Percentiles rank a stretch among this genome's conserved stretches.
Conservation (phyloP, 2,797 vertebrate genomes). For the Scarus forsteni region DNA sequence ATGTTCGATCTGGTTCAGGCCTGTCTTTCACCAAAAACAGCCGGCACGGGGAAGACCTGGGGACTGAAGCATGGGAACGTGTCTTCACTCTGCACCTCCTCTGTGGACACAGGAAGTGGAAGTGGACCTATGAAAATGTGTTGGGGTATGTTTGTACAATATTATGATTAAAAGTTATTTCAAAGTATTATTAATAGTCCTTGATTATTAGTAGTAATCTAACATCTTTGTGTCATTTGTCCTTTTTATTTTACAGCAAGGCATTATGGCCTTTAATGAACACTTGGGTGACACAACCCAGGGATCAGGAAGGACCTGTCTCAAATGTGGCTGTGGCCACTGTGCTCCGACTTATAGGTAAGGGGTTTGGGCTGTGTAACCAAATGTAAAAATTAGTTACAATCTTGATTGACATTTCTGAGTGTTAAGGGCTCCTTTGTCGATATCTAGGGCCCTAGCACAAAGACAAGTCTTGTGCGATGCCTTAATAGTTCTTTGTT, state of each 20-base stretch:
- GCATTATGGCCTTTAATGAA: conserved; percentile 97
- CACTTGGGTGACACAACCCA: conserved; percentile 91
- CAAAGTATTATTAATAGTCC: too few relatives aligned
- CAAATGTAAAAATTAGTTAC: too few relatives aligned
- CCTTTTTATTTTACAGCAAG: conserved; percentile 80
- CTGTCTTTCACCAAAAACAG: conserved; percentile 85
- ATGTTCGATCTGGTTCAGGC: conserved; percentile 84
- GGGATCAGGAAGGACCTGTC: conserved; percentile 78
- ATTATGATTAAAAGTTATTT: too few relatives aligned
- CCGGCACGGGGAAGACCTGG: conserved; percentile 89
- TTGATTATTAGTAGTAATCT: too few relatives aligned
- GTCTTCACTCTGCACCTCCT: conserved; percentile 91
- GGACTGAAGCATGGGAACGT: conserved; percentile 88
- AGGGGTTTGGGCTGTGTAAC: conserved; percentile 43
- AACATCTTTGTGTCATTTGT: conserved; percentile 1
- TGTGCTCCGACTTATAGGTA: conserved; percentile 93
- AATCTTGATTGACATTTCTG: too few relatives aligned
- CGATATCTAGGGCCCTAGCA: too few relatives aligned
- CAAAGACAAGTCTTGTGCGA: too few relatives aligned
- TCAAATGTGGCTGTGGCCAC: conserved; percentile 87
- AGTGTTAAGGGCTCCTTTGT: too few relatives aligned
- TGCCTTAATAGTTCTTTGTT: too few relatives aligned
- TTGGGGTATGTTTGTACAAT: conserved; percentile 80
- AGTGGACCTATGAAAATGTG: conserved; percentile 92
- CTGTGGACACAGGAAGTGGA: conserved; percentile 91